A percentile compares a stretch with the other conserved stretches of the same genome.
phyloP scores from a whole-genome alignment of 2,888 invertebrate species.

The Allygus modestus region DNA sequence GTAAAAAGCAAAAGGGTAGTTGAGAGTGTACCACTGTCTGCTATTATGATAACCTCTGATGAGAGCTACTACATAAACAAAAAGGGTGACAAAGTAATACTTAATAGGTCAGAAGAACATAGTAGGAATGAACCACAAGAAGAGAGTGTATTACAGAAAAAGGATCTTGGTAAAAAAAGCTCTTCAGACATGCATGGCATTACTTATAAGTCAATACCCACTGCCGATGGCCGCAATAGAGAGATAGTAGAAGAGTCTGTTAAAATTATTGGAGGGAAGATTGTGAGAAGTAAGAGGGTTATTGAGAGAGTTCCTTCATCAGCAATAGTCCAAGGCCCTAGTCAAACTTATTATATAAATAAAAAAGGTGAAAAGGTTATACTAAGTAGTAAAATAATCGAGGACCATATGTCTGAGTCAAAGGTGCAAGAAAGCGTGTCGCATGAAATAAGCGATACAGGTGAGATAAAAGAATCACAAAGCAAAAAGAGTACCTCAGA shows the following conservation, averaged over 20 bases:
- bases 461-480: background rate
- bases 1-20: slow-evolving; percentile 61
- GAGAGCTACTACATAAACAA: slow-evolving; percentile 28
- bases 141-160: background rate
- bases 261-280: slow-evolving; percentile 67
- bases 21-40: background rate
- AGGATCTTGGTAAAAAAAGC: background rate
- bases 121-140: background rate
- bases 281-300: slow-evolving; percentile 63
- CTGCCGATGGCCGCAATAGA: background rate
- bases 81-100: slow-evolving; percentile 22
- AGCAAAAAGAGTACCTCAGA: background rate
- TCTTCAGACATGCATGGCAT: background rate
- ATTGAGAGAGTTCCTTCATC: slow-evolving; percentile 15
- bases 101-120: background rate
- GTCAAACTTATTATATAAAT: slow-evolving; percentile 16
- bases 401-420: background rate
- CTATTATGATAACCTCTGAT: background rate
- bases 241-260: slow-evolving; percentile 59
- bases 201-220: slow-evolving; percentile 3
- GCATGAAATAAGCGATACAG: background rate
- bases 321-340: background rate
- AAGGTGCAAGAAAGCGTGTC: background rate
- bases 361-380: slow-evolving; percentile 32
- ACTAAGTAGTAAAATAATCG: background rate